Percentiles rank a stretch among this genome's conserved stretches.
These are phyloP conservation scores for Temnothorax curvispinosus DNA, from an alignment of 1,140 invertebrate genomes.

Conservation along the genomic window DNA sequence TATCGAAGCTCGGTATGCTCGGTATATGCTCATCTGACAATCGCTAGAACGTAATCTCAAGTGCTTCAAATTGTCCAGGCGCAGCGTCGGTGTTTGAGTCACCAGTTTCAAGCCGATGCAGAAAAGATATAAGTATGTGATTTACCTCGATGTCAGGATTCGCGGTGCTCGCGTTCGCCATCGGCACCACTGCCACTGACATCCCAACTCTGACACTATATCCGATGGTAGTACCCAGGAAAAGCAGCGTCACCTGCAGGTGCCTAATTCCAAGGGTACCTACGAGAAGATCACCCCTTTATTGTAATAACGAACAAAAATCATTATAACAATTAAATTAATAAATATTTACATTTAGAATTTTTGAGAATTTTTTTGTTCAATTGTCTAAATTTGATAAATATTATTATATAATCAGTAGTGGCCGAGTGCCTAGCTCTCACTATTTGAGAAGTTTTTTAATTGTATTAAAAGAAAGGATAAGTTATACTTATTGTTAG, in stretches of 20 bases:
- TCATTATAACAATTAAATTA: too few species aligned
- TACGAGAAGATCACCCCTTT: slow-evolving; percentile 46
- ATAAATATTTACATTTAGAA: background rate
- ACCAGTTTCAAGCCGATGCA: background rate
- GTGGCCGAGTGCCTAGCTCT: too few species aligned
- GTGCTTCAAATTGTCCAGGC: background rate
- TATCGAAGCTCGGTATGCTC: too few species aligned
- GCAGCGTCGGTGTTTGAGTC: background rate
- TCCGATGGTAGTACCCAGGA: slow-evolving; percentile 87
- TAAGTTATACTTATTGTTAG: background rate
- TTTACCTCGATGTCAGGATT: slow-evolving; percentile 72
- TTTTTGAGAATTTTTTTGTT: background rate
- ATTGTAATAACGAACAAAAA: background rate
- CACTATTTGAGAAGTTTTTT: background rate
- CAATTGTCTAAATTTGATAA: background rate
- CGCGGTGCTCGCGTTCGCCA: slow-evolving; percentile 80
- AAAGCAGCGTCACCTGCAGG: slow-evolving; percentile 88
- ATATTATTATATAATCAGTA: background rate
- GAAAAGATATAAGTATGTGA: background rate
- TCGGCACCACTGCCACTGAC: slow-evolving; percentile 90
- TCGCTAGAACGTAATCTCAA: slow-evolving; percentile 8
- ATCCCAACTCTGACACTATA: slow-evolving; percentile 89
- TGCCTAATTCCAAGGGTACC: slow-evolving; percentile 87
- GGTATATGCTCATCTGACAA: background rate
- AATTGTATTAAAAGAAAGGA: background rate